Conservation (phyloP, 64 coral and sea anemone species). For the Exaiptasia diaphana region DNA sequence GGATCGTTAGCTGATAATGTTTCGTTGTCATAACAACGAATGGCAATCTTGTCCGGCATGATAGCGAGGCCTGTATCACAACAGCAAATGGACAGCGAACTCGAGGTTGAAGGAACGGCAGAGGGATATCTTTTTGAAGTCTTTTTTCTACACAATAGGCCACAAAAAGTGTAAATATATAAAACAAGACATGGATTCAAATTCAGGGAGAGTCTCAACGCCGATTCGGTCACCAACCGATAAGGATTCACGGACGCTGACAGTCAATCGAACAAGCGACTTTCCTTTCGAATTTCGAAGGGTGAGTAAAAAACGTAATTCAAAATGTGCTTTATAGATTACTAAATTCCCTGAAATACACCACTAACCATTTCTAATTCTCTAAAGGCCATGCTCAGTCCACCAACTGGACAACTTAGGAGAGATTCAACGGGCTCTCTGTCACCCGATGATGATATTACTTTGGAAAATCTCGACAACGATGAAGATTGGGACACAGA, state of each 20-base stretch:
- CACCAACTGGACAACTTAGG: constrained; percentile 48
- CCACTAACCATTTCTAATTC: not conserved
- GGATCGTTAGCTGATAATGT: too few relatives aligned
- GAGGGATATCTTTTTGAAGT: too few relatives aligned
- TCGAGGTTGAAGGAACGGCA: too few relatives aligned
- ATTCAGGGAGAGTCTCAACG: constrained; percentile 55
- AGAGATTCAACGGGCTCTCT: constrained; percentile 42
- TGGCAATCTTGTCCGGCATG: too few relatives aligned
- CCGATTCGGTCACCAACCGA: constrained; percentile 58
- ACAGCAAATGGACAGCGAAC: too few relatives aligned
- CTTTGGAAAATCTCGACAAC: constrained; percentile 33
- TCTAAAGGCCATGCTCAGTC: constrained; percentile 38
- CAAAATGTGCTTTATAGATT: too few relatives aligned
- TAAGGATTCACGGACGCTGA: constrained; percentile 42
- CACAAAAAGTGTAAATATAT: too few relatives aligned
- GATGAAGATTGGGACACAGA: constrained; percentile 72
- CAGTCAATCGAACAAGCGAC: constrained; percentile 29
- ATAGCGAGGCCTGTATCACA: too few relatives aligned
- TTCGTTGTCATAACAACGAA: too few relatives aligned
- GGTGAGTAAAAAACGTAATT: not conserved
- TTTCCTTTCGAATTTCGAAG: constrained; percentile 35
- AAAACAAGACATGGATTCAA: constrained; percentile 48
- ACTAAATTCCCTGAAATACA: not conserved
- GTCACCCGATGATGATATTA: constrained; percentile 28
- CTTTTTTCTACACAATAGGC: too few relatives aligned